Conservation (phyloP, 2,113 vertebrate species). For the Lates calcarifer region DNA sequence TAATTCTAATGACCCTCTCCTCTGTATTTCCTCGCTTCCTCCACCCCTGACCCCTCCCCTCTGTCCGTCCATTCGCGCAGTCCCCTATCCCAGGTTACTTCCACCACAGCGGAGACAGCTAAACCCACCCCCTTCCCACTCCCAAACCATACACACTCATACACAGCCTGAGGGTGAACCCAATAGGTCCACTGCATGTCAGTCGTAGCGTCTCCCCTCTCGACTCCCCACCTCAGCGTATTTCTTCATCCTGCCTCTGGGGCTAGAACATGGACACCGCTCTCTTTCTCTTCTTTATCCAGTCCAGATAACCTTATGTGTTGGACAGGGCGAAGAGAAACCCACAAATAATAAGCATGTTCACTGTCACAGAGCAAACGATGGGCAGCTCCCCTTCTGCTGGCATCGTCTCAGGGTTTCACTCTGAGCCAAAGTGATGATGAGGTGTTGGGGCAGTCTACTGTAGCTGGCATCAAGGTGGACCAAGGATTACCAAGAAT, state of each 20-base stretch:
- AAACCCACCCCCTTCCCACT: slow-evolving; percentile 62
- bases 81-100: slow-evolving; percentile 74
- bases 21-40: slow-evolving; percentile 37
- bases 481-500: background rate
- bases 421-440: slow-evolving; percentile 63
- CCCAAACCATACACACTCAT: slow-evolving; percentile 66
- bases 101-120: slow-evolving; percentile 73
- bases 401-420: slow-evolving; percentile 48
- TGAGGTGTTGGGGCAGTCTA: slow-evolving; percentile 66
- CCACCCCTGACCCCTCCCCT: slow-evolving; percentile 62
- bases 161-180: slow-evolving; percentile 69
- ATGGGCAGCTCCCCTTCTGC: slow-evolving; percentile 25
- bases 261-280: slow-evolving; percentile 63
- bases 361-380: slow-evolving; percentile 51
- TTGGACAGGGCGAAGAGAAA: slow-evolving; percentile 48
- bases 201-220: slow-evolving; percentile 64
- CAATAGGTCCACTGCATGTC: slow-evolving; percentile 64
- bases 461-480: slow-evolving; percentile 44
- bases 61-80: slow-evolving; percentile 49
- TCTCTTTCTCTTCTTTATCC: slow-evolving; percentile 48
- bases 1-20: slow-evolving; percentile 66
- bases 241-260: slow-evolving; percentile 75
- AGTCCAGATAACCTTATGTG: slow-evolving; percentile 69
- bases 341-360: slow-evolving; percentile 58
- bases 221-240: slow-evolving; percentile 67